Percentiles rank a stretch among this genome's conserved stretches.
phyloP scores from a whole-genome alignment of 2,113 vertebrate genomes.

The Hemibagrus wyckioides region DNA sequence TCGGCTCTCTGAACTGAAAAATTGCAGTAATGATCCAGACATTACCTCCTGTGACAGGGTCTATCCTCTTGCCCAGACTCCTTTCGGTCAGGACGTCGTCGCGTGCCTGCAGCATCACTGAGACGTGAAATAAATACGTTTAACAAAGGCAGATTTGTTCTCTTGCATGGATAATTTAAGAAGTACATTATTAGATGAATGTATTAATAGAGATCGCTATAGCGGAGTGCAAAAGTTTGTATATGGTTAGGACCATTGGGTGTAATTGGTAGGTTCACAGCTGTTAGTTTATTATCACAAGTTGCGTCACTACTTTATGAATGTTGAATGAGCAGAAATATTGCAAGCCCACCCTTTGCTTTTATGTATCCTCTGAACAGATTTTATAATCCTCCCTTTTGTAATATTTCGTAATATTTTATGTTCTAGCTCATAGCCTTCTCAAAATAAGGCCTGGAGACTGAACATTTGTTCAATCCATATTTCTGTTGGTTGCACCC shows the following conservation, averaged over 20 bases:
- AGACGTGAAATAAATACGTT: not conserved
- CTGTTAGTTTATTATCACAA: not conserved
- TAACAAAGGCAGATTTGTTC: conserved; percentile 4
- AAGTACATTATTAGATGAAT: not conserved
- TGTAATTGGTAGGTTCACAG: not conserved
- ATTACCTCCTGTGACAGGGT: conserved; percentile 82
- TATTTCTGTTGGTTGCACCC: not conserved
- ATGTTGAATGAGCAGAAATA: not conserved
- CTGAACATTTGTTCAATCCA: not conserved
- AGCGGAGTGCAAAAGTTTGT: not conserved
- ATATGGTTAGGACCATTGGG: not conserved
- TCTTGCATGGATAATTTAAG: not conserved
- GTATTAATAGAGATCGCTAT: not conserved
- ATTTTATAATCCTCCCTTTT: not conserved
- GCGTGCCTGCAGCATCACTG: conserved; percentile 84
- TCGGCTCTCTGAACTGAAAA: conserved; percentile 44
- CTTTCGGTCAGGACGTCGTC: conserved; percentile 83
- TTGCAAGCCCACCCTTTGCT: not conserved
- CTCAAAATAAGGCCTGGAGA: not conserved
- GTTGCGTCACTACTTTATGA: not conserved
- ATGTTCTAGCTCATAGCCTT: not conserved
- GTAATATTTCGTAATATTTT: not conserved
- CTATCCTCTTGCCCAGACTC: conserved; percentile 79
- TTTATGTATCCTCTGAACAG: not conserved
- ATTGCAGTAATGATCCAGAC: conserved; percentile 53